A percentile compares a stretch with the other conserved stretches of the same genome.
Evolutionary conservation across 2,888 invertebrate species (phyloP).

Genomic region (Phoronis australis): DNA sequence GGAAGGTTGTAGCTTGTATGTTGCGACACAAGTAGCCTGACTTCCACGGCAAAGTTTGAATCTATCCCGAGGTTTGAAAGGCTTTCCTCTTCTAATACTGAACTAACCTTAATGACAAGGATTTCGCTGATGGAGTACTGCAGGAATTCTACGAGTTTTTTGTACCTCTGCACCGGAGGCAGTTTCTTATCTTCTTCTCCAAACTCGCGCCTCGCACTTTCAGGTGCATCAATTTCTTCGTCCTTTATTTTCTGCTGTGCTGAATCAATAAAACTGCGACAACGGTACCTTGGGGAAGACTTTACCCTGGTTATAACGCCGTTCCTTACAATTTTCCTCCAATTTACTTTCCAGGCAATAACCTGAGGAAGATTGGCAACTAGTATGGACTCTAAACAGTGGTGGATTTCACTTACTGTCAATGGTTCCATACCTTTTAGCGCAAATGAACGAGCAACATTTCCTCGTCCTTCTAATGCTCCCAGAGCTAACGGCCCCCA

Average conservation of each 20-base stretch:
- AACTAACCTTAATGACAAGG: not conserved
- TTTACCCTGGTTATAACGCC: too few relatives aligned
- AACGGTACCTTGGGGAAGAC: too few relatives aligned
- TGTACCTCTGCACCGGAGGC: not conserved
- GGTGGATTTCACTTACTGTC: not conserved
- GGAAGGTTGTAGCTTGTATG: too few relatives aligned
- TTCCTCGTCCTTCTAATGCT: not conserved
- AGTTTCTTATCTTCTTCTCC: not conserved
- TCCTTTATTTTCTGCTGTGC: too few relatives aligned
- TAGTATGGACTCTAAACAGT: not conserved
- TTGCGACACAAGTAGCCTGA: too few relatives aligned
- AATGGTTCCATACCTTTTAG: not conserved
- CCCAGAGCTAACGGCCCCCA: constrained; percentile 27
- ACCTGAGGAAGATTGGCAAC: not conserved
- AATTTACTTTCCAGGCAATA: not conserved
- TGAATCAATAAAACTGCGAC: too few relatives aligned
- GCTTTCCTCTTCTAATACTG: not conserved
- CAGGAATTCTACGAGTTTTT: not conserved
- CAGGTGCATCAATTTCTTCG: too few relatives aligned
- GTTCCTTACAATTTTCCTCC: not conserved
- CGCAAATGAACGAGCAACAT: not conserved
- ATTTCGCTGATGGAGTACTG: not conserved
- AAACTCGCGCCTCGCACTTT: too few relatives aligned
- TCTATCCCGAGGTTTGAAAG: not conserved
- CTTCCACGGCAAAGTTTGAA: not conserved